A percentile compares a stretch with the other conserved stretches of the same genome.
Evolutionary conservation across 2,888 invertebrate genomes (phyloP).

Genomic region (Baccha elongata): DNA sequence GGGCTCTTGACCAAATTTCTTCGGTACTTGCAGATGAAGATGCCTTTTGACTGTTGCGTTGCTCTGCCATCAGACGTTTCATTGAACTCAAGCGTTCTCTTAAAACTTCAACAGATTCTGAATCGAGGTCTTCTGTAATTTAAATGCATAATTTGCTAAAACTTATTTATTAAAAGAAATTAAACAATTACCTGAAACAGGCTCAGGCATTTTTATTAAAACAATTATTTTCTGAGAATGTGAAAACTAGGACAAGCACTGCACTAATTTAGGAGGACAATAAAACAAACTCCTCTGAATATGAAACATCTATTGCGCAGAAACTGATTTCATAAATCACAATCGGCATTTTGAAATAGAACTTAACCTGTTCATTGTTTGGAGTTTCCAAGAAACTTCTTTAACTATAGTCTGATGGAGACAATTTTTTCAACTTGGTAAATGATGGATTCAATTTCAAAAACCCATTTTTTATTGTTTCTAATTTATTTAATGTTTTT

Average conservation of each 20-base stretch:
- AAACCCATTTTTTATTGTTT: too few species aligned
- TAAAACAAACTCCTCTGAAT: slow-evolving; percentile 36
- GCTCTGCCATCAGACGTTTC: slow-evolving; percentile 91
- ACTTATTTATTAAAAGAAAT: neutral
- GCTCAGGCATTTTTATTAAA: slow-evolving; percentile 54
- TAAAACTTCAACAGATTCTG: slow-evolving; percentile 91
- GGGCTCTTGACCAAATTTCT: slow-evolving; percentile 80
- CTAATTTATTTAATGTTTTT: too few species aligned
- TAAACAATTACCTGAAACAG: slow-evolving; percentile 44
- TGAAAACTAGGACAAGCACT: slow-evolving; percentile 17
- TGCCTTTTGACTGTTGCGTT: slow-evolving; percentile 83
- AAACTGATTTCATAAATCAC: too few species aligned
- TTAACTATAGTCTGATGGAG: too few species aligned
- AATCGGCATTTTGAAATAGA: too few species aligned
- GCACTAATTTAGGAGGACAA: neutral
- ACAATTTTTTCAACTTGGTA: too few species aligned
- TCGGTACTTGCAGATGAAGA: slow-evolving; percentile 80
- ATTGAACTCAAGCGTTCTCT: slow-evolving; percentile 90
- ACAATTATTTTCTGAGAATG: slow-evolving; percentile 12
- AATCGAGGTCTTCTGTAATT: slow-evolving; percentile 79
- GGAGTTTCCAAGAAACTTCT: too few species aligned
- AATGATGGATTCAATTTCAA: too few species aligned
- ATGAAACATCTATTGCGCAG: slow-evolving; percentile 66
- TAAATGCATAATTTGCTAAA: neutral
- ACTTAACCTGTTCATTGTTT: too few species aligned